Evolutionary conservation across 2,797 vertebrate genomes (phyloP).

Genomic region (Spinus olivaceus): DNA sequence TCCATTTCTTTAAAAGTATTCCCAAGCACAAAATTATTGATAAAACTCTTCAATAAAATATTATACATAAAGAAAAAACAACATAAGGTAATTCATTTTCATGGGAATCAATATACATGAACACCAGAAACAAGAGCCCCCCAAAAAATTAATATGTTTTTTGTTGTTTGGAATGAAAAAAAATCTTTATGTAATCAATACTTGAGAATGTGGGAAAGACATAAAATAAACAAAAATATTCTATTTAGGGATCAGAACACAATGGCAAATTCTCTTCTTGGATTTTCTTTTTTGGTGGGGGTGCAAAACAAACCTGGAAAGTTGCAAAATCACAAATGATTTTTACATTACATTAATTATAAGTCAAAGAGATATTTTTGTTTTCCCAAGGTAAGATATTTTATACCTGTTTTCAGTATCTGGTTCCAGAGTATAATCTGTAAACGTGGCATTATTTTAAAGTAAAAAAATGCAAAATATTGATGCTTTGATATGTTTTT

Average conservation of each 20-base stretch:
- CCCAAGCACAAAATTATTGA: background rate
- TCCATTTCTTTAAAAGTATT: background rate
- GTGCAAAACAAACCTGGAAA: background rate
- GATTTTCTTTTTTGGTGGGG: background rate
- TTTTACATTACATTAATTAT: background rate
- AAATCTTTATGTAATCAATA: background rate
- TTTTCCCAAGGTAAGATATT: background rate
- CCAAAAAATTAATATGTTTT: accelerated
- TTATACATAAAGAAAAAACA: background rate
- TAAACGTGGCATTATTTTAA: background rate
- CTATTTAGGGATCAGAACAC: background rate
- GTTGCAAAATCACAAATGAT: background rate
- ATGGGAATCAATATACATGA: background rate
- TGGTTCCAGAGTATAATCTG: background rate
- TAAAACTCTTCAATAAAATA: background rate
- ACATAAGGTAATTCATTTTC: background rate
- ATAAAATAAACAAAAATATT: background rate
- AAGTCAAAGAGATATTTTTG: background rate
- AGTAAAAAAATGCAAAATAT: background rate
- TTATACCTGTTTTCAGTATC: background rate
- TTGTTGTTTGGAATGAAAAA: background rate
- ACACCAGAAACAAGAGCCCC: background rate
- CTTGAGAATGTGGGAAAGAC: background rate
- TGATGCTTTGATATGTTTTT: background rate
- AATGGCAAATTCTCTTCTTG: background rate